Evolutionary conservation across 2,888 invertebrate genomes (phyloP).

Genomic region (Merodon equestris): DNA sequence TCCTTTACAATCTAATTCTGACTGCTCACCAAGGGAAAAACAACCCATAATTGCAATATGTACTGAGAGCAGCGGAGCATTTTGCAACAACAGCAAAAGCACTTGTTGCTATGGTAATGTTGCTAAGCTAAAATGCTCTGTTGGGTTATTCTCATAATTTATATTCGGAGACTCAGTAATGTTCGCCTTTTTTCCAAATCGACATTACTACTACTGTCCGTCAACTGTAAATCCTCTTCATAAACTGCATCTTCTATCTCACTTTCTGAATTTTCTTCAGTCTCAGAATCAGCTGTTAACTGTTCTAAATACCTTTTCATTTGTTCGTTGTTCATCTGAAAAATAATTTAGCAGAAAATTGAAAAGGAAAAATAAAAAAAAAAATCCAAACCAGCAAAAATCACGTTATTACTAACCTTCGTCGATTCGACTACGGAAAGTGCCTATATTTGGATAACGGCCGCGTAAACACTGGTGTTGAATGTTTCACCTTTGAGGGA

Average conservation of each 20-base stretch:
- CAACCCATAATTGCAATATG: no score
- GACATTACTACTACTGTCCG: constrained; percentile 12
- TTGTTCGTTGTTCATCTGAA: constrained; percentile 23
- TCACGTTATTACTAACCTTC: constrained; percentile 7
- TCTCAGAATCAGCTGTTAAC: constrained; percentile 13
- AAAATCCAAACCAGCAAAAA: no score
- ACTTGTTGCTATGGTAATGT: no score
- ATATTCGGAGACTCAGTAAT: constrained; percentile 8
- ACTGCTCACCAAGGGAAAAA: no score
- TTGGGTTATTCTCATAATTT: no score
- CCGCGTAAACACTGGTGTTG: constrained; percentile 2
- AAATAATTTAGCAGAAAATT: constrained; percentile 12
- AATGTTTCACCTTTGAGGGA: constrained; percentile 14
- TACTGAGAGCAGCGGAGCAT: no score
- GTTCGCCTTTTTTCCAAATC: constrained; percentile 5
- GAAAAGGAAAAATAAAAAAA: constrained; percentile 8
- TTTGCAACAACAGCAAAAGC: no score
- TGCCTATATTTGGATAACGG: constrained; percentile 8
- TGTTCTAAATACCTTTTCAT: constrained; percentile 21
- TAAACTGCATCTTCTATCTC: constrained; percentile 20
- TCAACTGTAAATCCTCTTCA: constrained; percentile 14
- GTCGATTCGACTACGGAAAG: constrained; percentile 16
- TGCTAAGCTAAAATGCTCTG: no score
- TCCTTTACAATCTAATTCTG: no score
- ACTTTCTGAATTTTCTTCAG: constrained; percentile 10